phyloP scores from a whole-genome alignment of 2,113 vertebrate genomes.

The Numida meleagris region DNA sequence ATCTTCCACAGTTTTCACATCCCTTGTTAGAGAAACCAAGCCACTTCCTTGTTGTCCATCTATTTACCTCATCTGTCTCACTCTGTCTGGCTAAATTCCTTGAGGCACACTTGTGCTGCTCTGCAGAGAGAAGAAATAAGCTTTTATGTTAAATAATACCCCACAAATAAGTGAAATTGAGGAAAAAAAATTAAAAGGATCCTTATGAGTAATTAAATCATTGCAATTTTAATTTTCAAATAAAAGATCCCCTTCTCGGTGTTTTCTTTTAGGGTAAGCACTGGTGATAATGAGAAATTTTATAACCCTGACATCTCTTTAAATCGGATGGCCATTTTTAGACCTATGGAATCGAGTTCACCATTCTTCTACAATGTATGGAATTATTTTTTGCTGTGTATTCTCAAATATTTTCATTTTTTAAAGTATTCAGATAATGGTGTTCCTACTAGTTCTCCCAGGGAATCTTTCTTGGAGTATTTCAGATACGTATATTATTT shows the following conservation, averaged over 20 bases:
- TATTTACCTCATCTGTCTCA: constrained; percentile 38
- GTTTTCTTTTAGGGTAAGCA: neutral
- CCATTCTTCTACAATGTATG: neutral
- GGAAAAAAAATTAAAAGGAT: neutral
- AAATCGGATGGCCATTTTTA: neutral
- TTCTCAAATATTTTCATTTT: neutral
- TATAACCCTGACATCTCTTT: neutral
- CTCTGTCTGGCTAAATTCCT: constrained; percentile 11
- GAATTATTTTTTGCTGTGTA: neutral
- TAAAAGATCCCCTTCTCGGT: neutral
- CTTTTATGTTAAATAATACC: neutral
- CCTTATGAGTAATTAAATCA: neutral
- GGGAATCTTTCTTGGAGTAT: neutral
- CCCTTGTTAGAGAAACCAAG: constrained; percentile 1
- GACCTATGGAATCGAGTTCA: neutral
- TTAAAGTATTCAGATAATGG: neutral
- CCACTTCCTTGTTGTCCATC: constrained; percentile 5
- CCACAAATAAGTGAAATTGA: neutral
- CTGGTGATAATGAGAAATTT: neutral
- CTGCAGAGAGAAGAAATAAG: constrained; percentile 25
- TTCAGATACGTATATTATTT: neutral
- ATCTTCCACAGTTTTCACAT: neutral
- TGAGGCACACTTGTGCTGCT: neutral
- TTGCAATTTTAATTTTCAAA: constrained; percentile 1
- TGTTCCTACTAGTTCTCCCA: neutral